Conservation (phyloP, 2,888 invertebrate genomes). For the Ophioninae sp. region DNA sequence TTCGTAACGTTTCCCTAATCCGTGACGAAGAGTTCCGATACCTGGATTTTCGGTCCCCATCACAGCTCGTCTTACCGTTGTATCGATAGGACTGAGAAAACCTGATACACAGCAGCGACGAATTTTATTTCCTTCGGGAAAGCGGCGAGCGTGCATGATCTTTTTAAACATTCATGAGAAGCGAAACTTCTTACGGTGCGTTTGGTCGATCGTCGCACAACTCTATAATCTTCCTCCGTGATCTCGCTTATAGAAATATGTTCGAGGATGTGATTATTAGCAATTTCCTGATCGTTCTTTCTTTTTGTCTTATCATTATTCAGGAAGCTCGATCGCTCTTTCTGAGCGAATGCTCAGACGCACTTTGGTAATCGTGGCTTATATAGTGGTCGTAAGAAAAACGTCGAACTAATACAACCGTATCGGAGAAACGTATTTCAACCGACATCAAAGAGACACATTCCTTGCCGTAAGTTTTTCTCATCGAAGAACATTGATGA, state of each 20-base stretch:
- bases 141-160: slow-evolving; percentile 17
- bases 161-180: slow-evolving; percentile 27
- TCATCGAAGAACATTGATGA: too few relatives aligned
- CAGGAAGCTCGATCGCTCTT: too few relatives aligned
- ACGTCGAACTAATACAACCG: too few relatives aligned
- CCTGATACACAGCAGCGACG: neutral
- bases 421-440: too few relatives aligned
- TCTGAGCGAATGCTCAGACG: too few relatives aligned
- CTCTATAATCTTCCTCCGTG: neutral
- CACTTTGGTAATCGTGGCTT: too few relatives aligned
- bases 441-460: too few relatives aligned
- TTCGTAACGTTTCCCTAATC: neutral
- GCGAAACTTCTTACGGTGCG: slow-evolving; percentile 3
- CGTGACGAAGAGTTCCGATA: neutral
- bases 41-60: slow-evolving; percentile 22
- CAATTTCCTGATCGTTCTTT: too few relatives aligned
- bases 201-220: neutral
- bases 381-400: too few relatives aligned
- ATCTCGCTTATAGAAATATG: neutral
- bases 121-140: slow-evolving; percentile 7
- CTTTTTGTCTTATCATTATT: too few relatives aligned
- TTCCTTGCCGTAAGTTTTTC: too few relatives aligned
- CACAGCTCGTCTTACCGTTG: neutral
- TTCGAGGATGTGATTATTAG: too few relatives aligned
- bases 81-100: slow-evolving; percentile 3